A percentile compares a stretch with the other conserved stretches of the same genome.
phyloP scores from a whole-genome alignment of 2,888 invertebrate genomes.

The Himalopsyche tibetana region DNA sequence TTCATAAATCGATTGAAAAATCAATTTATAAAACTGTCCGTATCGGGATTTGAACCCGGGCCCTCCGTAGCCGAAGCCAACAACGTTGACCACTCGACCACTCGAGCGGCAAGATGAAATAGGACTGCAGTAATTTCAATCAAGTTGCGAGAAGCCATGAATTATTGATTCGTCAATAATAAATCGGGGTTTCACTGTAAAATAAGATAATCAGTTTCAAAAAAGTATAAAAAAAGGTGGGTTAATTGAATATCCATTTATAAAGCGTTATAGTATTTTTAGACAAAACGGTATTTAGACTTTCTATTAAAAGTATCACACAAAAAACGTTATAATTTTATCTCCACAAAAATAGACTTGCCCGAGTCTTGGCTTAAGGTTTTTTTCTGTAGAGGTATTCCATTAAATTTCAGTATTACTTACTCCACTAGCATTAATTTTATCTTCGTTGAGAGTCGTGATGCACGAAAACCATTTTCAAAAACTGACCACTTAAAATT shows the following conservation, averaged over 20 bases:
- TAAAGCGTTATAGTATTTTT: background rate
- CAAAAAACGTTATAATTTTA: slow-evolving; percentile 1
- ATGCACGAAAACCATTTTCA: slow-evolving; percentile 9
- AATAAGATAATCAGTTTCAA: too few species aligned
- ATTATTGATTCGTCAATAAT: too few species aligned
- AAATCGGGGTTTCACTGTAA: too few species aligned
- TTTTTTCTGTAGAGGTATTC: background rate
- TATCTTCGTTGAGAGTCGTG: slow-evolving; percentile 1
- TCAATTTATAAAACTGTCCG: too few species aligned
- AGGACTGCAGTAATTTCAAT: too few species aligned
- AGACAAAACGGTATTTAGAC: background rate
- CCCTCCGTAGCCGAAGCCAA: too few species aligned
- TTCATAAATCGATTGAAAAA: too few species aligned
- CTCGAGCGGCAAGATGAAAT: too few species aligned
- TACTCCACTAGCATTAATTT: background rate
- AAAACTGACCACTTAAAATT: slow-evolving; percentile 28
- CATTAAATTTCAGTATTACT: background rate
- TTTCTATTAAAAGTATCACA: slow-evolving; percentile 8
- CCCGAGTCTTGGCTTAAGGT: background rate
- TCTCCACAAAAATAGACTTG: background rate
- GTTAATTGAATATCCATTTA: background rate
- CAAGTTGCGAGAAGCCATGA: too few species aligned
- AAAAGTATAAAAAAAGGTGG: too few species aligned
- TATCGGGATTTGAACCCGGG: too few species aligned
- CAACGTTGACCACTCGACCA: too few species aligned